Evolutionary conservation across 2,113 vertebrate species (phyloP).

Genomic region (Dicerorhinus sumatrensis): DNA sequence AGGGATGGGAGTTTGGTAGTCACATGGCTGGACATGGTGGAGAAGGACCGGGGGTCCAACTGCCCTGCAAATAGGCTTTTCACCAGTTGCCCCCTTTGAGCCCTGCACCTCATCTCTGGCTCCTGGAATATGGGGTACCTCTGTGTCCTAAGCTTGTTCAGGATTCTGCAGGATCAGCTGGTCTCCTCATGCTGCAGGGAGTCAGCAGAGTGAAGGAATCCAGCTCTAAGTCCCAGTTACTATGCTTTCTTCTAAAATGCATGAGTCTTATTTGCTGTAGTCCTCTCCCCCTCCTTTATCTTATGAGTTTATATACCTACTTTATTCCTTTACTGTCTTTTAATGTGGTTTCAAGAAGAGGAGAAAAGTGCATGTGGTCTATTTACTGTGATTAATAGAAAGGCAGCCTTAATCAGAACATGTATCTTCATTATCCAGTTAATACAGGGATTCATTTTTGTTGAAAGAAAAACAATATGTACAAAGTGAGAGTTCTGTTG

Average conservation of each 20-base stretch:
- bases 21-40: not conserved
- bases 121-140: not conserved
- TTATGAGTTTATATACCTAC: not conserved
- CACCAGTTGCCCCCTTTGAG: not conserved
- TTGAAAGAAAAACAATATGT: not conserved
- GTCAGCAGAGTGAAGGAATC: not conserved
- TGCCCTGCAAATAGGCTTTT: not conserved
- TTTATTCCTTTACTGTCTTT: constrained; percentile 12
- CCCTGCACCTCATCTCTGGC: not conserved
- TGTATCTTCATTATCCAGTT: not conserved
- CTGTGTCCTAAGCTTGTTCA: not conserved
- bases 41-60: not conserved
- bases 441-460: not conserved
- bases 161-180: not conserved
- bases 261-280: not conserved
- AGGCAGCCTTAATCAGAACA: not conserved
- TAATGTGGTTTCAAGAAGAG: not conserved
- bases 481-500: not conserved
- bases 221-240: not conserved
- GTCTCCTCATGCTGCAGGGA: not conserved
- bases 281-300: not conserved
- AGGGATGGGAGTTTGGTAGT: not conserved
- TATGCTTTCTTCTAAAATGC: not conserved
- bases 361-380: not conserved
- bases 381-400: constrained; percentile 19